Conservation (phyloP, 64 coral and sea anemone species). For the Hydrozoanthus tunicans region DNA sequence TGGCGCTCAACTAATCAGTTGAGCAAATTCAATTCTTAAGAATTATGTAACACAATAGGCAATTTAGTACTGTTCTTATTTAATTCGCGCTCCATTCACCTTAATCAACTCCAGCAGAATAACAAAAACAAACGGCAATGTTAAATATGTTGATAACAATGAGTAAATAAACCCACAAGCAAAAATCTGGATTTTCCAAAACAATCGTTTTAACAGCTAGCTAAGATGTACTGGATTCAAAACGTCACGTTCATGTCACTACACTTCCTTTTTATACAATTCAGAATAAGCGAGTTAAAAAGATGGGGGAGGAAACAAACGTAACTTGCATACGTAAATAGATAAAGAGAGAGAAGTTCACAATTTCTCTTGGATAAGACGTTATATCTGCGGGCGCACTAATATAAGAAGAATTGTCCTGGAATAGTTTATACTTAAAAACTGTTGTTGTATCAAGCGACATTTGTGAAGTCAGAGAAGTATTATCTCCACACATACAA, state of each 20-base stretch:
- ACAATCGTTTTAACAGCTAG: neutral
- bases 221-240: neutral
- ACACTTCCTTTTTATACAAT: neutral
- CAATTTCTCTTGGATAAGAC: too few relatives aligned
- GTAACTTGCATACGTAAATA: too few relatives aligned
- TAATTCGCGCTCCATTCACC: neutral
- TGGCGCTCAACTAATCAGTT: neutral
- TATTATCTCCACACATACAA: neutral
- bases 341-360: too few relatives aligned
- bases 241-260: neutral
- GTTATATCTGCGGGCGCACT: too few relatives aligned
- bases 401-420: neutral
- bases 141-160: neutral
- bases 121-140: neutral
- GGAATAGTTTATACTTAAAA: neutral
- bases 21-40: neutral
- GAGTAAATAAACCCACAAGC: neutral
- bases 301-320: too few relatives aligned
- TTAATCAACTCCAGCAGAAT: conserved; percentile 3
- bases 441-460: neutral
- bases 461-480: neutral
- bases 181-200: neutral
- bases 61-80: neutral
- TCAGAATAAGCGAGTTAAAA: too few relatives aligned
- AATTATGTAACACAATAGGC: neutral